A percentile compares a stretch with the other conserved stretches of the same genome.
phyloP scores from a whole-genome alignment of 2,888 invertebrate genomes.

The Yponomeuta evonymella region DNA sequence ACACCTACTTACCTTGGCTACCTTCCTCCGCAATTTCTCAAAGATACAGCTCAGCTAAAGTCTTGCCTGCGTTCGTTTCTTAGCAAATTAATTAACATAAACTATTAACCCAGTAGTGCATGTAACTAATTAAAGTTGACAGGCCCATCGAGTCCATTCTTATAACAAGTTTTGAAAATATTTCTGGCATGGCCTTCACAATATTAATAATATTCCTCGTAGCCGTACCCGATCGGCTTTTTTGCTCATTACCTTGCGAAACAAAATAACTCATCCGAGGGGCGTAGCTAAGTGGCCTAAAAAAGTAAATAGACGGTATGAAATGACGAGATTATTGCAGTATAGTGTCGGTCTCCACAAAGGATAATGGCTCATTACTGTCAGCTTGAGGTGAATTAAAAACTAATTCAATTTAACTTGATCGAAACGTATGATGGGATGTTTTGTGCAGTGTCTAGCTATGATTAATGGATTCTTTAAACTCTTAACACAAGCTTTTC shows the following conservation, averaged over 20 bases:
- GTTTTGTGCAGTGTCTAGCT: background rate
- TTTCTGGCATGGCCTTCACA: background rate
- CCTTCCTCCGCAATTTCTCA: too few species aligned
- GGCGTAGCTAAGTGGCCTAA: constrained; percentile 29
- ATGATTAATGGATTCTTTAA: background rate
- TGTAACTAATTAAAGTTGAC: background rate
- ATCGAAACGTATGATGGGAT: background rate
- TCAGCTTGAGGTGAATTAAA: constrained; percentile 2
- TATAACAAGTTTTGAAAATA: background rate
- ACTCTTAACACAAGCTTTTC: background rate
- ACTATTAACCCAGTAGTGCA: background rate
- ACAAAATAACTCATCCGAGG: constrained; percentile 31
- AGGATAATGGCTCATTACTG: background rate
- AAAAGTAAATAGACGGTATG: constrained; percentile 43
- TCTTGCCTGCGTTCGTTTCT: too few species aligned
- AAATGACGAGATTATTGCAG: constrained; percentile 25
- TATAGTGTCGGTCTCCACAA: constrained; percentile 7
- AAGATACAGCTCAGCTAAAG: too few species aligned
- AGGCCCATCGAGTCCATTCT: background rate
- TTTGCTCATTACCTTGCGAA: constrained; percentile 43
- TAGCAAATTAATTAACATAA: constrained; percentile 12
- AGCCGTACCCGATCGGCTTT: constrained; percentile 22
- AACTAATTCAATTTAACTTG: constrained; percentile 9
- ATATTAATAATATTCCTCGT: background rate
- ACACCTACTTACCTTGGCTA: constrained; percentile 29